Percentiles rank a stretch among this genome's conserved stretches.
phyloP scores from a whole-genome alignment of 2,113 vertebrate genomes.

The Nymphicus hollandicus region DNA sequence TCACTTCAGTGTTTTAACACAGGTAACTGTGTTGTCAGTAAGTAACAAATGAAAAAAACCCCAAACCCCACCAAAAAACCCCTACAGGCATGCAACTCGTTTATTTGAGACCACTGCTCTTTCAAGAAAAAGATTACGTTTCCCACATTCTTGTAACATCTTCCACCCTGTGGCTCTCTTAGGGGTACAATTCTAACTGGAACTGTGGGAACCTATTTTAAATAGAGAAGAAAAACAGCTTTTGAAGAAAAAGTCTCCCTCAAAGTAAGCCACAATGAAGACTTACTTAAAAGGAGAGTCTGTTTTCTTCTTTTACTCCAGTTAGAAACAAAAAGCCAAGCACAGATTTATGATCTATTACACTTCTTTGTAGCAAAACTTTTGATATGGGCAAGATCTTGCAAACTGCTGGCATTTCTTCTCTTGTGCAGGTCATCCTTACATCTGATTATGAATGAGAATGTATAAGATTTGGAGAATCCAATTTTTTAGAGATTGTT shows the following conservation, averaged over 20 bases:
- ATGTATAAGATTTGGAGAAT: fast-evolving
- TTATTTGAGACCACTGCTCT: not conserved
- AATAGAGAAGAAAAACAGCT: not conserved
- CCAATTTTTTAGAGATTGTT: not conserved
- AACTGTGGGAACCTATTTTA: not conserved
- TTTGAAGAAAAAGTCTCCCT: not conserved
- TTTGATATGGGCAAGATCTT: not conserved
- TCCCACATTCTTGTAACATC: not conserved
- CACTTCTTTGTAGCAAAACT: not conserved
- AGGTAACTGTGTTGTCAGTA: not conserved
- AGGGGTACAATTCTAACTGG: not conserved
- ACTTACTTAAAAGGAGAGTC: not conserved
- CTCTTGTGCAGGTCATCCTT: not conserved
- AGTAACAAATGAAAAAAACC: not conserved
- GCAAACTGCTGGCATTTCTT: not conserved
- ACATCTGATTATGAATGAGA: not conserved
- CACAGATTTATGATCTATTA: not conserved
- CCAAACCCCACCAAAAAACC: fast-evolving
- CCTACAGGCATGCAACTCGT: not conserved
- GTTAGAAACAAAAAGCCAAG: not conserved
- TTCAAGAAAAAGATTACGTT: not conserved
- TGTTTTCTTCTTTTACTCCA: not conserved
- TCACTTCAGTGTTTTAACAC: not conserved
- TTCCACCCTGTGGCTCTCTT: not conserved
- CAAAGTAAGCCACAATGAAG: not conserved